Conservation (phyloP, 2,888 invertebrate species). For the Diogma glabrata region DNA sequence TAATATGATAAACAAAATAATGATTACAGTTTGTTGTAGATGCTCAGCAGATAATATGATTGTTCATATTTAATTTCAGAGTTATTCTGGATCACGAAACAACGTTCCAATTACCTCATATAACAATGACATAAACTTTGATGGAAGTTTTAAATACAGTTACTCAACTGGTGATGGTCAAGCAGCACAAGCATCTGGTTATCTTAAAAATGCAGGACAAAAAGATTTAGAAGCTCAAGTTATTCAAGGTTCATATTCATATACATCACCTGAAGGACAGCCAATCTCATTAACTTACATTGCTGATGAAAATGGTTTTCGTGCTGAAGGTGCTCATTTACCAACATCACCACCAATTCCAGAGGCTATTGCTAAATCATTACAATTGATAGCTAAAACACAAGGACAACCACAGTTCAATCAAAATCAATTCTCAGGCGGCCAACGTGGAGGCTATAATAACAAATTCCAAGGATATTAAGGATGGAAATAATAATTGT, state of each 20-base stretch:
- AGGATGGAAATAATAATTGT: too few species aligned
- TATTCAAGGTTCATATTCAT: constrained; percentile 64
- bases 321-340: constrained; percentile 35
- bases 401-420: constrained; percentile 26
- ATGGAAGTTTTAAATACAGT: constrained; percentile 41
- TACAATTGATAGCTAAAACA: constrained; percentile 28
- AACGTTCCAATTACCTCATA: constrained; percentile 36
- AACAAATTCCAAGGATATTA: too few species aligned
- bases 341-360: constrained; percentile 33
- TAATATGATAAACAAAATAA: too few species aligned
- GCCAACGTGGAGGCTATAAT: too few species aligned
- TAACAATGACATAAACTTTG: constrained; percentile 35
- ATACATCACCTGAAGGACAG: constrained; percentile 60
- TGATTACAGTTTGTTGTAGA: too few species aligned
- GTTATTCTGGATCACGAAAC: constrained; percentile 23
- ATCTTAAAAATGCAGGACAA: constrained; percentile 56
- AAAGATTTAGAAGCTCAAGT: constrained; percentile 58
- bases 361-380: constrained; percentile 28
- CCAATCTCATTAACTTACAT: constrained; percentile 58
- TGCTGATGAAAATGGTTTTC: constrained; percentile 61
- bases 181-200: constrained; percentile 65
- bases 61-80: too few species aligned
- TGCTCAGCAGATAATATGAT: too few species aligned
- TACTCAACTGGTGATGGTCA: constrained; percentile 68
- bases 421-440: too few species aligned